Conservation (phyloP, 2,888 invertebrate genomes). For the Mamestra brassicae region DNA sequence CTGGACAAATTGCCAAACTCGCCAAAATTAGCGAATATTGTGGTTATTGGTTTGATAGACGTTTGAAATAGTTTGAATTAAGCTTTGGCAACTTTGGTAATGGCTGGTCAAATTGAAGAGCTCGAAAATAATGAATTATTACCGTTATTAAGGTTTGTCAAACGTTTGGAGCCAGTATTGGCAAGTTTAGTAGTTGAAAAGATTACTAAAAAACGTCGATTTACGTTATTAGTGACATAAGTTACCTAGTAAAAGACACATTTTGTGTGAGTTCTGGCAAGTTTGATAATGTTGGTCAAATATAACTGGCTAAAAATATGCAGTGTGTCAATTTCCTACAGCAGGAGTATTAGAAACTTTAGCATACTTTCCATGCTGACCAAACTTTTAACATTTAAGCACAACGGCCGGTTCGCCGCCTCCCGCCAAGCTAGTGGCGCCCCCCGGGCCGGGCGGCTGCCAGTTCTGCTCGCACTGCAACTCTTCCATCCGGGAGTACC, state of each 20-base stretch:
- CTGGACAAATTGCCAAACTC: conserved; percentile 8
- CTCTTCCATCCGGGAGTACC: conserved; percentile 78
- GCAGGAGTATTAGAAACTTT: background rate
- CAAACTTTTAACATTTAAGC: conserved; percentile 3
- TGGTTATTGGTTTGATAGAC: background rate
- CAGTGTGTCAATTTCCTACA: too few relatives aligned
- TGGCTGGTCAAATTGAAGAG: background rate
- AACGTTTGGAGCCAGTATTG: too few relatives aligned
- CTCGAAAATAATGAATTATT: too few relatives aligned
- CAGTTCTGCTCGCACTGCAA: conserved; percentile 88
- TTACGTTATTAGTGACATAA: too few relatives aligned
- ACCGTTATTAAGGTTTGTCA: too few relatives aligned
- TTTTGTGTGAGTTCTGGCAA: background rate
- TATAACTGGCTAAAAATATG: background rate
- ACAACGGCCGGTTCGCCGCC: conserved; percentile 42
- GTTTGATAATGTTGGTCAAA: background rate
- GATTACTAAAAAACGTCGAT: too few relatives aligned
- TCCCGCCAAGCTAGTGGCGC: conserved; percentile 32
- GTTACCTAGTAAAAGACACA: too few relatives aligned
- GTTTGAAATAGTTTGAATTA: too few relatives aligned
- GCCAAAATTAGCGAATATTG: background rate
- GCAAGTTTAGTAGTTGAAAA: too few relatives aligned
- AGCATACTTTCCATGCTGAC: background rate
- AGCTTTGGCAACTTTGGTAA: background rate
- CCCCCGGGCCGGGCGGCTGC: conserved; percentile 76